phyloP scores from a whole-genome alignment of 2,113 vertebrate species.

The Nothoprocta pentlandii region DNA sequence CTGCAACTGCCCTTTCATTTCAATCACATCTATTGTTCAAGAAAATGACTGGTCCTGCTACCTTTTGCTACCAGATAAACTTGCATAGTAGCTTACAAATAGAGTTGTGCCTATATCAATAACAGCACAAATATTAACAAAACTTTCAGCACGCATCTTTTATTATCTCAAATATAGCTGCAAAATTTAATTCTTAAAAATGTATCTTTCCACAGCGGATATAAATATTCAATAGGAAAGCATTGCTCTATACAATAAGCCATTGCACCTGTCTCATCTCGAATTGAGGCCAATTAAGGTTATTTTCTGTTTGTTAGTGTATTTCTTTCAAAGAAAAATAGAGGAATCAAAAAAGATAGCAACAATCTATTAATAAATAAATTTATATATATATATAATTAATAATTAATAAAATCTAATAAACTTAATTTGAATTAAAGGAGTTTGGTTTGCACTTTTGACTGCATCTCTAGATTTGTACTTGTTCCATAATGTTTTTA shows the following conservation, averaged over 20 bases:
- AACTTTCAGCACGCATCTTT: neutral
- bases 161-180: neutral
- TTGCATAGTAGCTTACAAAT: neutral
- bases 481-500: neutral
- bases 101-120: neutral
- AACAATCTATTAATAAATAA: neutral
- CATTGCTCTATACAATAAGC: neutral
- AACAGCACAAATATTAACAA: neutral
- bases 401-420: no score
- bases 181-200: neutral
- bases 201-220: neutral
- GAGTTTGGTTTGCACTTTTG: neutral
- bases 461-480: neutral
- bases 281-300: neutral
- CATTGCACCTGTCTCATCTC: neutral
- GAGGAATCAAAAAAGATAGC: neutral
- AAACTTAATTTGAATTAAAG: neutral
- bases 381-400: neutral
- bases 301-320: neutral
- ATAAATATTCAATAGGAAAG: slow-evolving; percentile 4
- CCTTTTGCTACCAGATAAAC: neutral
- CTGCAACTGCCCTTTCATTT: neutral
- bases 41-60: neutral
- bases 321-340: neutral
- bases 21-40: neutral